phyloP scores from a whole-genome alignment of 2,113 vertebrate species.

The Mesitornis unicolor region DNA sequence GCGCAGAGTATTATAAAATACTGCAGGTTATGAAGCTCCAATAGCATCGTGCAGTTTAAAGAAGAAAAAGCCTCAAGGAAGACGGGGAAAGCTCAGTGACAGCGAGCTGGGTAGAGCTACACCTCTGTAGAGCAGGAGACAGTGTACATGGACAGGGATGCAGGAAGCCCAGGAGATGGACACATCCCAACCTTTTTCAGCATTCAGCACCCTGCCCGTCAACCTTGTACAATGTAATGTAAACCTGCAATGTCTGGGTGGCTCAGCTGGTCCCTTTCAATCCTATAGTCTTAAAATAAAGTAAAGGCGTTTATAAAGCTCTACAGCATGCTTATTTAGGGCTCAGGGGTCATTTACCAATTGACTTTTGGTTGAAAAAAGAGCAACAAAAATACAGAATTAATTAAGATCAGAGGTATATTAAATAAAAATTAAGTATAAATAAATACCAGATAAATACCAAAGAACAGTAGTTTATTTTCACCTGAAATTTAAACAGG shows the following conservation, averaged over 20 bases:
- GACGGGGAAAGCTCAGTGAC: not conserved
- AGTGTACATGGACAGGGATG: not conserved
- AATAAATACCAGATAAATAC: not conserved
- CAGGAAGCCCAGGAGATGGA: fast-evolving
- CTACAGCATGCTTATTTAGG: not conserved
- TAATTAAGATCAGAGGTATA: not conserved
- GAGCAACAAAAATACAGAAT: not conserved
- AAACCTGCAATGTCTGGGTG: not conserved
- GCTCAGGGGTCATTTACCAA: not conserved
- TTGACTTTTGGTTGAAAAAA: not conserved
- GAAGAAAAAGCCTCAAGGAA: not conserved
- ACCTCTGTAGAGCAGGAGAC: not conserved
- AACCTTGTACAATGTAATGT: fast-evolving
- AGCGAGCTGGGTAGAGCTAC: not conserved
- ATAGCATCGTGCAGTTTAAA: not conserved
- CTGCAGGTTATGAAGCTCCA: slow-evolving; percentile 24
- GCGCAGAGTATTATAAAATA: slow-evolving; percentile 17
- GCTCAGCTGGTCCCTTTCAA: not conserved
- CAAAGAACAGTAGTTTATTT: slow-evolving; percentile 1
- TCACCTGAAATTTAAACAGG: not conserved
- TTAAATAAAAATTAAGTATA: not conserved
- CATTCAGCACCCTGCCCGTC: not conserved
- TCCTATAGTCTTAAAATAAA: not conserved
- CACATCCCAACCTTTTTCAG: fast-evolving
- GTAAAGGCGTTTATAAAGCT: not conserved